Conservation (phyloP, 2,797 vertebrate species). For the Amazonetta brasiliensis region DNA sequence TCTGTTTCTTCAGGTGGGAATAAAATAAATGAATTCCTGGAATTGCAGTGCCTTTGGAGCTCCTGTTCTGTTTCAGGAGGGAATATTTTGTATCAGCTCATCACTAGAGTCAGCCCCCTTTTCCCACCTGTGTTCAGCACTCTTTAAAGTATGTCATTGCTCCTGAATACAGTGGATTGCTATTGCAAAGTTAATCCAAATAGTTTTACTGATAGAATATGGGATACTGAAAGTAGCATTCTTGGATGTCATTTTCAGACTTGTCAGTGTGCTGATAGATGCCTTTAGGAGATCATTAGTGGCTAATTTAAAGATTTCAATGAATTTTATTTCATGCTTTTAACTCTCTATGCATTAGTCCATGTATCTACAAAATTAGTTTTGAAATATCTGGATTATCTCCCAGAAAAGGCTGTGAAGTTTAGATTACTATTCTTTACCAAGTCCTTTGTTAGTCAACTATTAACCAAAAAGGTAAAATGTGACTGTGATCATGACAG, state of each 20-base stretch:
- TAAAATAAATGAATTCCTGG: slow-evolving; percentile 40
- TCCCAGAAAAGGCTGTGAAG: not conserved
- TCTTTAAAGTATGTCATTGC: not conserved
- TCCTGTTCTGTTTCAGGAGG: slow-evolving; percentile 23
- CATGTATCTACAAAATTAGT: not conserved
- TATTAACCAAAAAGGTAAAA: not conserved
- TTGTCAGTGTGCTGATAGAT: not conserved
- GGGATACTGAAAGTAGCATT: not conserved
- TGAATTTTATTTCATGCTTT: not conserved
- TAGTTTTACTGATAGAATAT: not conserved
- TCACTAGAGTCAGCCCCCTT: not conserved
- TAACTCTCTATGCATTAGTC: not conserved
- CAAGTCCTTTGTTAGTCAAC: not conserved
- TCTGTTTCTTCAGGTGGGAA: not conserved
- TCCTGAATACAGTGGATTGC: not conserved
- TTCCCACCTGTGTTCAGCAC: not conserved
- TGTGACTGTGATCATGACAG: not conserved
- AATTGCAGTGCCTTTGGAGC: slow-evolving; percentile 25
- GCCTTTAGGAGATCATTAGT: not conserved
- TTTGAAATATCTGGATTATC: not conserved
- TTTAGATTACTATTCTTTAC: not conserved
- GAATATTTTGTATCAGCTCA: slow-evolving; percentile 23
- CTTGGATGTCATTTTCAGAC: not conserved
- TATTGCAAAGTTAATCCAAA: not conserved
- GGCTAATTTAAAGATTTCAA: not conserved